These are phyloP conservation scores for Formica aserva DNA, from an alignment of 2,888 invertebrate species.

Conservation along the genomic window DNA sequence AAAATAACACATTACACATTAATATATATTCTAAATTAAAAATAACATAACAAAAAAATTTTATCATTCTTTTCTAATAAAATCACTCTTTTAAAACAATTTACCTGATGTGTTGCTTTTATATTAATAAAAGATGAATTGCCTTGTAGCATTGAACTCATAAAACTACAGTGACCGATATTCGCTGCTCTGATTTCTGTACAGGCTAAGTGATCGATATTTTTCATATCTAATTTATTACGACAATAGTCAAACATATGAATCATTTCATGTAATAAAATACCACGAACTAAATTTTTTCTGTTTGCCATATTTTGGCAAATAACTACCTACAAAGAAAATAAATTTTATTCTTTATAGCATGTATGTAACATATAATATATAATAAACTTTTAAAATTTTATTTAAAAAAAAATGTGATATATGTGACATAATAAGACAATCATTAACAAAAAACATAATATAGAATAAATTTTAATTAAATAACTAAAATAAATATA, in stretches of 20 bases:
- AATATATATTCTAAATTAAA: slow-evolving; percentile 21
- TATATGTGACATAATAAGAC: not conserved
- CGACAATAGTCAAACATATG: slow-evolving; percentile 45
- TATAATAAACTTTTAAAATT: slow-evolving; percentile 20
- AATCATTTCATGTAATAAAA: slow-evolving; percentile 96
- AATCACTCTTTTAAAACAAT: slow-evolving; percentile 85
- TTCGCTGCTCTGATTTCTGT: slow-evolving; percentile 98
- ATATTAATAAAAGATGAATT: slow-evolving; percentile 91
- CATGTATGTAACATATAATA: not conserved
- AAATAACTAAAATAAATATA: not conserved
- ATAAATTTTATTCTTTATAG: not conserved
- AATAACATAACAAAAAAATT: not conserved
- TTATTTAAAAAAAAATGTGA: not conserved
- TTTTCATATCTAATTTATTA: slow-evolving; percentile 85
- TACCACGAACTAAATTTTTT: slow-evolving; percentile 91
- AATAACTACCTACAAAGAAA: slow-evolving; percentile 91
- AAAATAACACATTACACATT: slow-evolving; percentile 63
- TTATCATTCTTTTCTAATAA: not conserved
- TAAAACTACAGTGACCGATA: slow-evolving; percentile 95
- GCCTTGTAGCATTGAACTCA: slow-evolving; percentile 92
- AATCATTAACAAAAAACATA: not conserved
- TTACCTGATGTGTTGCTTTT: slow-evolving; percentile 93
- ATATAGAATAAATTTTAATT: not conserved
- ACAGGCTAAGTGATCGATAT: slow-evolving; percentile 88
- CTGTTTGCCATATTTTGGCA: slow-evolving; percentile 94